phyloP scores from a whole-genome alignment of 2,113 vertebrate species.

The Apaloderma vittatum region DNA sequence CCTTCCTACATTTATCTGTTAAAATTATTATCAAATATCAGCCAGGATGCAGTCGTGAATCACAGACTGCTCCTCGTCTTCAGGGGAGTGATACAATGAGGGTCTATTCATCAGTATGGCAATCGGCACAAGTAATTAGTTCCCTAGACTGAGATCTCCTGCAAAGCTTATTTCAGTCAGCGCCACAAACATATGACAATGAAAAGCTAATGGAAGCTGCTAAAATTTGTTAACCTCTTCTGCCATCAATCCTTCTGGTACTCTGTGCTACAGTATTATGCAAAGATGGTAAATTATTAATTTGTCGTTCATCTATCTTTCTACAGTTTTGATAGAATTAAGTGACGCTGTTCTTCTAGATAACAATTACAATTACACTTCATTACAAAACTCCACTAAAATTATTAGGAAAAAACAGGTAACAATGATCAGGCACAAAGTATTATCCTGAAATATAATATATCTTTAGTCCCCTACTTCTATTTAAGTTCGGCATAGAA shows the following conservation, averaged over 20 bases:
- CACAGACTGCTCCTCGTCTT: constrained; percentile 84
- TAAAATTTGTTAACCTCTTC: constrained; percentile 87
- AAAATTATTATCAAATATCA: constrained; percentile 98
- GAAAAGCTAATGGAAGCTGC: constrained; percentile 88
- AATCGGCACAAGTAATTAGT: constrained; percentile 94
- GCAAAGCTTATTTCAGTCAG: constrained; percentile 86
- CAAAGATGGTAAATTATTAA: constrained; percentile 96
- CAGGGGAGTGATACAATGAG: constrained; percentile 89
- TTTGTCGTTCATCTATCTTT: constrained; percentile 87
- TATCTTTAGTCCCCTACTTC: neutral
- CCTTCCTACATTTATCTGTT: constrained; percentile 93
- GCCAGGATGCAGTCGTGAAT: constrained; percentile 87
- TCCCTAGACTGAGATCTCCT: constrained; percentile 84
- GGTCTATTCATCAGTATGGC: constrained; percentile 92
- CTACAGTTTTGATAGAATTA: constrained; percentile 85
- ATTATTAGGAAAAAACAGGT: constrained; percentile 69
- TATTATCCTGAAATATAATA: constrained; percentile 16
- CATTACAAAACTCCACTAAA: constrained; percentile 59
- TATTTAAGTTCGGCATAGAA: neutral
- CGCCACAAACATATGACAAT: constrained; percentile 86
- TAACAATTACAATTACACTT: constrained; percentile 91
- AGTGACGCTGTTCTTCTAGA: constrained; percentile 84
- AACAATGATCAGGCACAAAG: constrained; percentile 16
- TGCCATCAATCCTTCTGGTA: constrained; percentile 85
- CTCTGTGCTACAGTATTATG: constrained; percentile 82